phyloP scores from a whole-genome alignment of 2,888 invertebrate genomes.

The Hyposoter didymator region DNA sequence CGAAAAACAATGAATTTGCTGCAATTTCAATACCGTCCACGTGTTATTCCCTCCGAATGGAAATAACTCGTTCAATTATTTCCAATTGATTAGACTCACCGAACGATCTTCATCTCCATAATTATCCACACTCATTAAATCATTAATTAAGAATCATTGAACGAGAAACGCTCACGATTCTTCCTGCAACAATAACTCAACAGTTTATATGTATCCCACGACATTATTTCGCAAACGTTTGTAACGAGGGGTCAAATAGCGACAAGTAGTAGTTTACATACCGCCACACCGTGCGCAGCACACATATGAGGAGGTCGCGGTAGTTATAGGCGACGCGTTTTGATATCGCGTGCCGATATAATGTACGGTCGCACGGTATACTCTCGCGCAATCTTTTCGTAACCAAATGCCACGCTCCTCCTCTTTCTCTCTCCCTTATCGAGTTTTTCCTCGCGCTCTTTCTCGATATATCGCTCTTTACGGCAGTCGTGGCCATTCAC shows the following conservation, averaged over 20 bases:
- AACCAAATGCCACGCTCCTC: slow-evolving; percentile 59
- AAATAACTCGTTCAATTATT: neutral
- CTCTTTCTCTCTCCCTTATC: slow-evolving; percentile 2
- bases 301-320: neutral
- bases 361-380: slow-evolving; percentile 66
- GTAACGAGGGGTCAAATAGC: slow-evolving; percentile 36
- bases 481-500: slow-evolving; percentile 66
- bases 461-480: slow-evolving; percentile 37
- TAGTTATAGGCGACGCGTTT: slow-evolving; percentile 40
- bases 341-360: slow-evolving; percentile 67
- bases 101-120: too few relatives aligned
- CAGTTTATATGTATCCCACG: too few relatives aligned
- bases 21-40: neutral
- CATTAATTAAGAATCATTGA: too few relatives aligned
- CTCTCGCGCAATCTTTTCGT: slow-evolving; percentile 70
- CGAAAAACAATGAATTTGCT: neutral
- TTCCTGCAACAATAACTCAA: too few relatives aligned
- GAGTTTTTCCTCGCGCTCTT: neutral
- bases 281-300: neutral
- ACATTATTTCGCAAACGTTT: slow-evolving; percentile 44
- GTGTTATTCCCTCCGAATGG: neutral
- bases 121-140: too few relatives aligned
- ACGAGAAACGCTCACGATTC: too few relatives aligned
- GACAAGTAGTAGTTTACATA: slow-evolving; percentile 48
- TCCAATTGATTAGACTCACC: too few relatives aligned